phyloP scores from a whole-genome alignment of 2,113 vertebrate species.

The Scytalopus superciliaris region DNA sequence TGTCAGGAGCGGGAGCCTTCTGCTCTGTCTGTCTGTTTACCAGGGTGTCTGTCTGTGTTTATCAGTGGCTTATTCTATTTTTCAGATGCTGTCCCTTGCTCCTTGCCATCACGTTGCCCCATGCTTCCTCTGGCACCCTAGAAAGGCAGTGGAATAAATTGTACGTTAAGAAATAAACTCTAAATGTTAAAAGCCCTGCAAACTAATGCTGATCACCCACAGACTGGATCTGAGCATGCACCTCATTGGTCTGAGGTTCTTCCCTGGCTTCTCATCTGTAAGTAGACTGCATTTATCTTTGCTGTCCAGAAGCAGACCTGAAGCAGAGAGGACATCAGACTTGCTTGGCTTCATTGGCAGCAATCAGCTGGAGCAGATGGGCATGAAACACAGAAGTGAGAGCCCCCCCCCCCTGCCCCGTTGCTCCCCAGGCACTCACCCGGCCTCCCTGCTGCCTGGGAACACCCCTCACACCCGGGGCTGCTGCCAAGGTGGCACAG shows the following conservation, averaged over 20 bases:
- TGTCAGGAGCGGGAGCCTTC: conserved; percentile 37
- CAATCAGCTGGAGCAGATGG: not conserved
- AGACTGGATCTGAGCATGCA: not conserved
- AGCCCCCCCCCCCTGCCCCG: rapidly evolving
- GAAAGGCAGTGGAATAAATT: not conserved
- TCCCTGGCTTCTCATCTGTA: not conserved
- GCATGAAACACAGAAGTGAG: not conserved
- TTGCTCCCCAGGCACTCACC: not conserved
- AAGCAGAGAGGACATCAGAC: not conserved
- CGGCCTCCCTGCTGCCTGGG: rapidly evolving
- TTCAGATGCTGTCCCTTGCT: not conserved
- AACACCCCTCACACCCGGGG: rapidly evolving
- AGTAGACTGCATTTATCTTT: not conserved
- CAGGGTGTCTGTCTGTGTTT: not conserved
- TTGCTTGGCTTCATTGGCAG: not conserved
- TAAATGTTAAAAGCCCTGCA: not conserved
- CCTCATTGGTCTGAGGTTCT: not conserved
- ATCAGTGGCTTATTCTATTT: not conserved
- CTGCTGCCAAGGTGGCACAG: not conserved
- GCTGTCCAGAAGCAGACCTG: not conserved
- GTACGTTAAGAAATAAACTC: not conserved
- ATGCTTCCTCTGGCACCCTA: not conserved
- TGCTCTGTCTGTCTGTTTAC: conserved; percentile 49
- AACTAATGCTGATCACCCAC: not conserved
- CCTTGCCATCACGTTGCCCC: not conserved